phyloP scores from a whole-genome alignment of 2,113 vertebrate genomes.

The Microtus montanus region DNA sequence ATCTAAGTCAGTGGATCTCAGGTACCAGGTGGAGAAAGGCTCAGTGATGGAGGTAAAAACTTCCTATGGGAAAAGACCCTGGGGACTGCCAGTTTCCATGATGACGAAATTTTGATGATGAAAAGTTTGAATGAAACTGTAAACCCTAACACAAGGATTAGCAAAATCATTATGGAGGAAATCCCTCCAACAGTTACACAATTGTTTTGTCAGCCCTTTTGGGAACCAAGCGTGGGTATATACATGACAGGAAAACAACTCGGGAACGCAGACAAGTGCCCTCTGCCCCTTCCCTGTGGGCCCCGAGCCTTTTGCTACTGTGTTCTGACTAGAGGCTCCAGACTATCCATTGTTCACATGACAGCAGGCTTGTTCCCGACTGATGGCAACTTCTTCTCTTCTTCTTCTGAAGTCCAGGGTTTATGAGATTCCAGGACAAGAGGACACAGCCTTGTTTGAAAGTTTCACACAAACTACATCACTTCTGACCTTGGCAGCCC shows the following conservation, averaged over 20 bases:
- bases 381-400: not conserved
- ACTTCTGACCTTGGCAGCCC: not conserved
- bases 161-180: not conserved
- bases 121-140: not conserved
- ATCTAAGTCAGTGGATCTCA: not conserved
- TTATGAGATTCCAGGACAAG: not conserved
- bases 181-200: not conserved
- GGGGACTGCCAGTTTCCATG: slow-evolving; percentile 51
- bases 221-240: not conserved
- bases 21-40: slow-evolving; percentile 49
- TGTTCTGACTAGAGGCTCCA: fast-evolving
- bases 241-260: not conserved
- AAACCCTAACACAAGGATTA: slow-evolving; percentile 50
- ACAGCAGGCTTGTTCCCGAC: fast-evolving
- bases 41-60: slow-evolving; percentile 21
- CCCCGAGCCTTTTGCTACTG: not conserved
- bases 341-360: fast-evolving
- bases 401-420: slow-evolving; percentile 40
- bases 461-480: not conserved
- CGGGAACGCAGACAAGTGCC: not conserved
- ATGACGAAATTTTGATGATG: slow-evolving; percentile 38
- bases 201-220: not conserved
- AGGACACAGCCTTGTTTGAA: not conserved
- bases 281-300: fast-evolving
- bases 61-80: slow-evolving; percentile 44